Base-by-base conservation (phyloP, 2,113 vertebrate species). In the Hippocampus comes region DNA sequence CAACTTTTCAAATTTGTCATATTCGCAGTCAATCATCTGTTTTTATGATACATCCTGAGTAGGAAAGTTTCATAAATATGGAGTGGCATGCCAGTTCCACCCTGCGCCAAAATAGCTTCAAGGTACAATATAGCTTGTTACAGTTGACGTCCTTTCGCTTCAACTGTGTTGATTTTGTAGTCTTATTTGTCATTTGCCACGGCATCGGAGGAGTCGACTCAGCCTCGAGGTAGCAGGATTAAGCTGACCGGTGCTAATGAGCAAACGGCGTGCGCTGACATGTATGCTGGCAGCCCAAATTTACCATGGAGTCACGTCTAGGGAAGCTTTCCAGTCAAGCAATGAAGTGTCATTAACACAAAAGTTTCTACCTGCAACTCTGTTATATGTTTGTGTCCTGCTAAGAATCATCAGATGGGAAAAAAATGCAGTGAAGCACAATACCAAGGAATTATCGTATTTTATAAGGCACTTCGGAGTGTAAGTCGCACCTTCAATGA, bases 61-160 rank as follows among this genome's bases (percentile, higher is more conserved):
- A 79, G 85, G 84, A 85, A 92, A 89, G 87, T 74, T 87, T 83
- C 83, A 90, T 78, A 91, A 89, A 91, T 90, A 91, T 85, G n/a
- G 21, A 25, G 21, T 42, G 38, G 11, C 63, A 43, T 30, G 2
- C 18, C 48, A 59, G 23, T 21, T 75, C 69, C 38, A 17, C 30
- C 21, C 48, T 56, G 4, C 34, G 18, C 49, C 53, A 34, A 21
- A 25, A 68, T 55, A 55, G 48, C 51, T 68, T 68, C 30, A 51
- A 68, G 63, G 20, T 42, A 15, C 41, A 63, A 63, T 18, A 63
- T 41, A 43, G 21, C 23, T 41, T n/a, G 41, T n/a, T 64, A 12
- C 9, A 64, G 34, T 64, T 43, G 63, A 43, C 9, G 41, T 64
- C 21, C 23, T 46, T 46, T 65, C 5, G 42, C 63, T 27, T 25